Evolutionary conservation across 2,888 invertebrate species (phyloP), one percentile per base, ranked within the genome.

Genomic region (Drosophila vallismaia): DNA sequence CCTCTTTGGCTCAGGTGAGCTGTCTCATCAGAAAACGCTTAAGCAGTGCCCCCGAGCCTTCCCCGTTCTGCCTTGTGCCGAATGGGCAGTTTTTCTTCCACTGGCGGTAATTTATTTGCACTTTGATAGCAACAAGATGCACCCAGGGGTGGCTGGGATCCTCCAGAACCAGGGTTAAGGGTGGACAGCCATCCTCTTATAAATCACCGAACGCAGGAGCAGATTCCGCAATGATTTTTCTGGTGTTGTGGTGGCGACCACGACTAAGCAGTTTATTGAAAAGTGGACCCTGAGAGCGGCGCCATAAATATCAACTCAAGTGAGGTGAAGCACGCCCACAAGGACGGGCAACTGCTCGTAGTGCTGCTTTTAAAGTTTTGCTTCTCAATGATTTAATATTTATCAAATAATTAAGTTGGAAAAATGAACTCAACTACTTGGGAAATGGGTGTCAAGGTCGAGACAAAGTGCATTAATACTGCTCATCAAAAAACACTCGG

Each of bases 181-280:
- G 36, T 52, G 60, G n/a, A 64, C 31, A 5, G 10, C 36, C 52
- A 55, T 12, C 28, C 55, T 52, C 73, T 75, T 77, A 86, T 86
- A 87, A 86, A 87, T 87, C 88, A 87, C 73, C 12, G 54, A 54
- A 46, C 42, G 49, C n/a, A 51, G 69, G 55, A 67, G 60, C 45
- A 75, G 71, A 74, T 74, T 71, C 73, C 26, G 64, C 49, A 48
- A 49, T 45, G 64, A 55, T 44, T 56, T 50, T 36, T 63, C 59
- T 70, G 36, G 42, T 38, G 54, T 60, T 51, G 60, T 63, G 24
- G 49, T 60, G 33, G 48, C 46, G 29, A 63, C 60, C 54, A 58
- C 74, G 64, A 82, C 81, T 84, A 88, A 86, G 81, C 86, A 84
- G 85, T 84, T 88, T 88, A 86, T 84, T 84, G 88, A 86, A 84